Evolutionary conservation across 2,113 vertebrate genomes (phyloP), one percentile per base, ranked within the genome.

Genomic region (Bambusicola thoracicus): DNA sequence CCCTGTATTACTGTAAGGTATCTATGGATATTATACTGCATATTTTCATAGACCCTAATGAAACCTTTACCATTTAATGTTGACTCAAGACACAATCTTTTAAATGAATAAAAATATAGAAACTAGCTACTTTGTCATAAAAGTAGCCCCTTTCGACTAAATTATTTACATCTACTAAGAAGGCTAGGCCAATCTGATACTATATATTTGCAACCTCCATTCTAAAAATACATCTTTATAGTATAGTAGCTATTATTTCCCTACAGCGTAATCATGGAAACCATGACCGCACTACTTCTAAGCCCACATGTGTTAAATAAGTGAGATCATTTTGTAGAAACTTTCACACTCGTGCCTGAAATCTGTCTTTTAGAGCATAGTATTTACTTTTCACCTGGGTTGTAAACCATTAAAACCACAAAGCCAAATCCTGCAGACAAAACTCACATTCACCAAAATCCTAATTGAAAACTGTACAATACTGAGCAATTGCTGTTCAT

Each of bases 401-500:
- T 94, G 73, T 81, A 91, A 95, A 81, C 75, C 63, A 77, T 80
- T 94, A 91, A 94, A 96, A 81, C 76, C 79, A 94, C 72, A 87
- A 80, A 0, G 0, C 13, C 65, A 62, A 51, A 67, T 43, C 68
- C 34, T 27, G 18, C 21, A 61, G 82, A 89, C 87, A 96, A 91
- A 91, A 85, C 76, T 78, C 43, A 46, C 73, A 92, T 92, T 96
- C 79, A 92, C n/a, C 67, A 55, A 87, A 93, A 48, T 59, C 38
- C 38, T 49, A 61, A 78, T 0, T 82, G 89, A 82, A 92, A 85
- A 74, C 43, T 43, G 20, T 30, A 70, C 72, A 76, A 77, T 75
- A 76, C 20, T 67, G 25, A 72, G 51, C 46, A 48, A 44, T 24
- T 24, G 36, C 17, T 68, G 11, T 58, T 66, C 40, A 68, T 19